Percentiles rank a stretch among this genome's conserved stretches.
Evolutionary conservation across 2,113 vertebrate species (phyloP).

Genomic region (Callionymus lyra): DNA sequence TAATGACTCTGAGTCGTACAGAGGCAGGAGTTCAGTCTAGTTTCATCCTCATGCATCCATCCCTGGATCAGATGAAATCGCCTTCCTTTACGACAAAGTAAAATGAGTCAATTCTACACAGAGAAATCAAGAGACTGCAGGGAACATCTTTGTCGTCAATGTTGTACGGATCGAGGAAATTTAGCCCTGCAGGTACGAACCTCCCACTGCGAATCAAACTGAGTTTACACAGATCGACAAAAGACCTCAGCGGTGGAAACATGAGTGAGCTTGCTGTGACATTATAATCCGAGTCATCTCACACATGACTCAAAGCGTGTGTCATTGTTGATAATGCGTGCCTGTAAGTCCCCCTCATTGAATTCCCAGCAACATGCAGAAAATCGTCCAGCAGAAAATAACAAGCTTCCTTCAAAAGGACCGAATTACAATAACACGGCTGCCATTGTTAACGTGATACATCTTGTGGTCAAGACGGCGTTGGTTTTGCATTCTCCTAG

Average conservation of each 20-base stretch:
- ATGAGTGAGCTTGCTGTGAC: constrained; percentile 40
- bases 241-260: constrained; percentile 33
- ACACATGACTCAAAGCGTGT: constrained; percentile 36
- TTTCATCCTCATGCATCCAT: too few species aligned
- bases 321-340: constrained; percentile 15
- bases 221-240: constrained; percentile 44
- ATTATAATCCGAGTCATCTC: constrained; percentile 19
- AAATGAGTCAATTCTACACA: too few species aligned
- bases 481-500: constrained; percentile 13
- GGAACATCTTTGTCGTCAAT: constrained; percentile 21
- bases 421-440: background rate
- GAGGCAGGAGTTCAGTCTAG: too few species aligned
- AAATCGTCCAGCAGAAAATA: background rate
- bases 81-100: too few species aligned
- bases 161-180: background rate
- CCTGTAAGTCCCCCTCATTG: constrained; percentile 8
- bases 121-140: too few species aligned
- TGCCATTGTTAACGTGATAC: constrained; percentile 4
- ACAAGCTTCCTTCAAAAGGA: background rate
- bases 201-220: constrained; percentile 33
- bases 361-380: constrained; percentile 32
- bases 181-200: constrained; percentile 22
- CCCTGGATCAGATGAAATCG: too few species aligned
- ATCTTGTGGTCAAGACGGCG: background rate
- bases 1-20: too few species aligned